Evolutionary conservation across 2,113 vertebrate species (phyloP).

Genomic region (Penelope pileata): DNA sequence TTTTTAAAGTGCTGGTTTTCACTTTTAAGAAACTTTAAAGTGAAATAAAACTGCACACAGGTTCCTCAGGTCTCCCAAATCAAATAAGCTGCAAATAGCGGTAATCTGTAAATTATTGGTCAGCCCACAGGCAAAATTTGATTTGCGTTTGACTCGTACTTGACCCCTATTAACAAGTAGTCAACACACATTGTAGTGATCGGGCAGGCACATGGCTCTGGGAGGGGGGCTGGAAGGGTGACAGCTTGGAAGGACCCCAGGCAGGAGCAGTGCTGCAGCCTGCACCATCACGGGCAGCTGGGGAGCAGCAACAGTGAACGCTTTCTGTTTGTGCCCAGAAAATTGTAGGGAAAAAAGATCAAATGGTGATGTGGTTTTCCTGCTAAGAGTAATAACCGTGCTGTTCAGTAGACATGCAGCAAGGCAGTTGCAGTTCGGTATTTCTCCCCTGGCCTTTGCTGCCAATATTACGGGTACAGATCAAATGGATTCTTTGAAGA

Average conservation of each 20-base stretch:
- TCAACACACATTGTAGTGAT: not conserved
- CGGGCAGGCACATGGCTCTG: not conserved
- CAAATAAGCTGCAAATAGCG: not conserved
- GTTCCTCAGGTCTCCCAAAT: not conserved
- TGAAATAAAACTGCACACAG: not conserved
- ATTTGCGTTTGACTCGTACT: not conserved
- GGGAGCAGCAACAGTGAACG: not conserved
- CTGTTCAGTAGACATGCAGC: not conserved
- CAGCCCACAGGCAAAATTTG: not conserved
- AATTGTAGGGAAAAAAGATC: not conserved
- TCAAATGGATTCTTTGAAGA: not conserved
- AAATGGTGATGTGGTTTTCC: not conserved
- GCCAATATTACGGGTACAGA: not conserved
- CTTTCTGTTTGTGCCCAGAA: not conserved
- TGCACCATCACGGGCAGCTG: fast-evolving
- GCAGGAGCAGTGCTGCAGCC: not conserved
- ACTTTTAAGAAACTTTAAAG: not conserved
- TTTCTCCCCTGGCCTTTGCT: not conserved
- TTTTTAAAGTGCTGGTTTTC: not conserved
- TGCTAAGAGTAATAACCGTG: not conserved
- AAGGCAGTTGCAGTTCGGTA: not conserved
- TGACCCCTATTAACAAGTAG: not conserved
- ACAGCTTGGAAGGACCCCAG: not conserved
- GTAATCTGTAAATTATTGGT: not conserved
- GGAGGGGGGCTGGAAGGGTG: not conserved